Evolutionary conservation across 2,113 vertebrate species (phyloP), one percentile per base, ranked within the genome.

Genomic region (Oenanthe oenanthe): DNA sequence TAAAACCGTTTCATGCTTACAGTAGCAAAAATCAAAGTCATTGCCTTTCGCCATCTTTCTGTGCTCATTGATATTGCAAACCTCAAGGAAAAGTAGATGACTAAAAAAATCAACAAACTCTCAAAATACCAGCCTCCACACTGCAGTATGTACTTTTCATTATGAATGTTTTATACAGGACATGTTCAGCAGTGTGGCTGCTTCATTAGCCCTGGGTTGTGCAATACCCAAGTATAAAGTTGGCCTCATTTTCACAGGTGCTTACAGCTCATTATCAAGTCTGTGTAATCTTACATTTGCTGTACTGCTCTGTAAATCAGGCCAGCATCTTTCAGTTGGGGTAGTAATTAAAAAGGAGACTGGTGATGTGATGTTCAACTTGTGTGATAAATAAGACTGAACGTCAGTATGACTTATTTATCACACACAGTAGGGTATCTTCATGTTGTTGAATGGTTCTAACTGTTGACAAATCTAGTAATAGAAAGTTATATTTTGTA

Each of bases 171-270:
- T 95, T 93, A 74, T 90, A 58, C 21, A 50, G 28, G 13, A 85
- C 31, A 62, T 66, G 56, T 67, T 95, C 67, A 83, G 60, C n/a
- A 88, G 17, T 15, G 42, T 54, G 58, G 8, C 47, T 93, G 71
- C 47, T 68, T 94, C 75, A 80, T 96, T 90, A 92, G 58, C 75
- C 78, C 66, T 76, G 45, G 7, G 32, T 85, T 83, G 88, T 58
- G 54, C 54, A 88, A 73, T 57, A 72, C 75, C 36, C 78, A 73
- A 62, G 36, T 65, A 76, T 54, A 85, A 95, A 73, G 65, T n/a
- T 87, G 77, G 87, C 89, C 89, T 94, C n/a, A 38, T 96, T 96
- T 88, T 89, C 73, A 47, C 62, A 76, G 70, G 53, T 95, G 85
- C 70, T 89, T 92, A 72, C 50, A 85, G 70, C 65, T 88, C 66